Evolutionary conservation across 1,140 invertebrate genomes (phyloP).

Genomic region (Muscidifurax raptorellus): DNA sequence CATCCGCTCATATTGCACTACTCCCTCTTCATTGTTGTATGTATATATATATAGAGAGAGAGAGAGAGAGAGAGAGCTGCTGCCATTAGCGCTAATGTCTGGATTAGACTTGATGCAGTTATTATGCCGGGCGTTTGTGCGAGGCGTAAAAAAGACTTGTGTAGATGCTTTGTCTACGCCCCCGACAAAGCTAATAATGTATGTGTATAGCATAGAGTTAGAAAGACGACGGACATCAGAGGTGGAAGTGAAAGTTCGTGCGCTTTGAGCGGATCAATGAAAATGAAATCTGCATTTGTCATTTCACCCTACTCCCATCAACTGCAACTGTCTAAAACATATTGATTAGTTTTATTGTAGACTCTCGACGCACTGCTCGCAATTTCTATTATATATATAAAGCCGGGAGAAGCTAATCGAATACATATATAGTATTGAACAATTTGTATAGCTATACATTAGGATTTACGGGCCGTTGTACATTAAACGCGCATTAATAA

Average conservation of each 20-base stretch:
- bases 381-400: background rate
- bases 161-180: background rate
- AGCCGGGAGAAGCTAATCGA: too few species aligned
- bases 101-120: conserved; percentile 34
- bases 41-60: too few species aligned
- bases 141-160: background rate
- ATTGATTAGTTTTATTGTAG: conserved; percentile 27
- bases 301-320: background rate
- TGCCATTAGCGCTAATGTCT: conserved; percentile 35
- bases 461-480: background rate
- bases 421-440: background rate
- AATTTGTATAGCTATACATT: background rate
- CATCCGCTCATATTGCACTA: too few species aligned
- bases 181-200: background rate
- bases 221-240: background rate
- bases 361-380: background rate
- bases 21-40: conserved; percentile 7
- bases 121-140: background rate
- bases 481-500: background rate
- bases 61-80: background rate
- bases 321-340: background rate
- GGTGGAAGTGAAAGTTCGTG: background rate
- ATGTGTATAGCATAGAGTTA: background rate
- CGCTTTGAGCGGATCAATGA: conserved; percentile 12
- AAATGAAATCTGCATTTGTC: conserved; percentile 14